These are phyloP conservation scores for Zoanthus sansibaricus DNA, from an alignment of 92 coral and sea anemone species.

Conservation along the genomic window DNA sequence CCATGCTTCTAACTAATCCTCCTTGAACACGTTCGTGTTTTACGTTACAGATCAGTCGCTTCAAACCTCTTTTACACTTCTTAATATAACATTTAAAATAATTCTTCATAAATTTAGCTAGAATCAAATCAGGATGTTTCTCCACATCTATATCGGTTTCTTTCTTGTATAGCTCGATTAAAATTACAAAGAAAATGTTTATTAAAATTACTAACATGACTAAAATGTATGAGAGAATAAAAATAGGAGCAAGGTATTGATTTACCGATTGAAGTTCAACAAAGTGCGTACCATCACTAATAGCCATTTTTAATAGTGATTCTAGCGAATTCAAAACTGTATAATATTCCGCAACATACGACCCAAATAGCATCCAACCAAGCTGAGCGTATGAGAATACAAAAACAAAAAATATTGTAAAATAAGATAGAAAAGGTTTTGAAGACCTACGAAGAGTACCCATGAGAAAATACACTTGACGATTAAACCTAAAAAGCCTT, in stretches of 20 bases:
- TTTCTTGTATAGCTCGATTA: slow-evolving; percentile 70
- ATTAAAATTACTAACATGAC: slow-evolving; percentile 58
- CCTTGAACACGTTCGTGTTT: neutral
- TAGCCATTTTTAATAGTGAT: slow-evolving; percentile 68
- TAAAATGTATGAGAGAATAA: slow-evolving; percentile 64
- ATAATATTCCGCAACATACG: slow-evolving; percentile 64
- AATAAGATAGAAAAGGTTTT: slow-evolving; percentile 67
- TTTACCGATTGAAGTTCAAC: slow-evolving; percentile 58
- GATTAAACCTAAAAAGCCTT: slow-evolving; percentile 73
- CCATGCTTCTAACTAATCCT: neutral
- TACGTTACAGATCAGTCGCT: neutral
- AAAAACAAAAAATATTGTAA: slow-evolving; percentile 60
- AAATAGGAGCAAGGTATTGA: slow-evolving; percentile 66
- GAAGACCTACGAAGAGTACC: slow-evolving; percentile 72
- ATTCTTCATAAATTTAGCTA: slow-evolving; percentile 37
- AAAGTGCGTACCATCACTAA: slow-evolving; percentile 68
- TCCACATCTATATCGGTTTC: slow-evolving; percentile 39
- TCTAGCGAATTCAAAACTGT: slow-evolving; percentile 63
- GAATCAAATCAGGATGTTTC: slow-evolving; percentile 13
- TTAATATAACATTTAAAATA: neutral
- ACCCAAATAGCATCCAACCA: slow-evolving; percentile 80
- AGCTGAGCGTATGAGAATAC: slow-evolving; percentile 78
- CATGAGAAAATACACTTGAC: slow-evolving; percentile 74
- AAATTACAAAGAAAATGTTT: slow-evolving; percentile 71
- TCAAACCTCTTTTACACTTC: neutral